Evolutionary conservation across 2,113 vertebrate genomes (phyloP).

Genomic region (Gopherus evgoodei): DNA sequence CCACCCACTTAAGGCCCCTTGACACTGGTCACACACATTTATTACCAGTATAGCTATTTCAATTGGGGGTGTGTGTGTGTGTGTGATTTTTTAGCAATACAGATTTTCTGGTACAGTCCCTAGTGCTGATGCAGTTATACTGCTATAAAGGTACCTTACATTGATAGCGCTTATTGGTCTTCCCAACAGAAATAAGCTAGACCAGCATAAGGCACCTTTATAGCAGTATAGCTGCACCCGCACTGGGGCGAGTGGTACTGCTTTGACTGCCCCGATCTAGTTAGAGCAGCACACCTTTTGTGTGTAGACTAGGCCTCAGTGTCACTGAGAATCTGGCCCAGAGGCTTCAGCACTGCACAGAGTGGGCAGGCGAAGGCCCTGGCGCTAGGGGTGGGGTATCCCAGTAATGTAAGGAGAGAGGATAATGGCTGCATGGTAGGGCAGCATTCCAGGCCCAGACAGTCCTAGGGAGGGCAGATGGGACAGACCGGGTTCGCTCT

Average conservation of each 20-base stretch:
- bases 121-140: not conserved
- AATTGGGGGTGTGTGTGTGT: not conserved
- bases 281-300: too few relatives aligned
- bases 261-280: too few relatives aligned
- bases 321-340: not conserved
- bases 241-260: too few relatives aligned
- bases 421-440: not conserved
- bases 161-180: not conserved
- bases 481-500: rapidly evolving
- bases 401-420: not conserved
- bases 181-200: not conserved
- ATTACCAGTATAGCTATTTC: not conserved
- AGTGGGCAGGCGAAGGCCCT: not conserved
- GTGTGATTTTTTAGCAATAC: not conserved
- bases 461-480: too few relatives aligned
- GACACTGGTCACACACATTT: not conserved
- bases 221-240: not conserved
- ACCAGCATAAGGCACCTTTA: not conserved
- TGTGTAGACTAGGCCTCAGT: too few relatives aligned
- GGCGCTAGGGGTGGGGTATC: not conserved
- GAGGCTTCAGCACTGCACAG: not conserved
- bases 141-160: not conserved
- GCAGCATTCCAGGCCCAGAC: not conserved
- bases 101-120: not conserved
- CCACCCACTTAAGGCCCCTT: not conserved